A percentile compares a stretch with the other conserved stretches of the same genome.
phyloP scores from a whole-genome alignment of 2,888 invertebrate species.

The Drepanosiphum platanoidis region DNA sequence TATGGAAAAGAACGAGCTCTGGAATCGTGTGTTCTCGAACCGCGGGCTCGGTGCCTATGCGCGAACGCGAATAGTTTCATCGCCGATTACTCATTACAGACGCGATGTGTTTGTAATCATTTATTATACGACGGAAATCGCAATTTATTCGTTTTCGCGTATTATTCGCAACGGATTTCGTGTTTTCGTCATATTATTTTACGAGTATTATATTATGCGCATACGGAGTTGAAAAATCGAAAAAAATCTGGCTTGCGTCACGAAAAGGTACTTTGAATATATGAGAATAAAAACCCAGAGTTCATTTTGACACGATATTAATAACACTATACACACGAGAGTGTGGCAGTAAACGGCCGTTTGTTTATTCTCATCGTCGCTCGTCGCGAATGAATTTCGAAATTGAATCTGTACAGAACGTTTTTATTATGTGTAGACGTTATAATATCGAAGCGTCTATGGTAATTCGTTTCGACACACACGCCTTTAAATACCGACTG shows the following conservation, averaged over 20 bases:
- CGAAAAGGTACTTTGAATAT: neutral
- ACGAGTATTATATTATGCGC: neutral
- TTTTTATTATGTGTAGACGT: neutral
- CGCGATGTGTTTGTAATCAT: neutral
- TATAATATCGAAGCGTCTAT: neutral
- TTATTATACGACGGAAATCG: neutral
- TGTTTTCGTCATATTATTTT: neutral
- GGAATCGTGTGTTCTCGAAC: too few relatives aligned
- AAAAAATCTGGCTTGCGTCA: neutral
- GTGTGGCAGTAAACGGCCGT: neutral
- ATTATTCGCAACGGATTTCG: neutral
- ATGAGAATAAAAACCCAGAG: neutral
- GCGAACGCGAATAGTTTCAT: too few relatives aligned
- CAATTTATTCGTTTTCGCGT: neutral
- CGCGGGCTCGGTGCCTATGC: too few relatives aligned
- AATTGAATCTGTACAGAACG: neutral
- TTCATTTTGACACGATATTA: neutral
- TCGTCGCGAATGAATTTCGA: neutral
- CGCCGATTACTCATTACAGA: too few relatives aligned
- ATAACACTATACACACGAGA: neutral
- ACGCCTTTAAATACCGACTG: conserved; percentile 3
- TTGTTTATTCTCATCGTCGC: neutral
- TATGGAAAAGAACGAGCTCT: too few relatives aligned
- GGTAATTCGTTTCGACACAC: neutral
- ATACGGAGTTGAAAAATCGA: neutral